Evolutionary conservation across 2,113 vertebrate genomes (phyloP).

Genomic region (Sula dactylatra): DNA sequence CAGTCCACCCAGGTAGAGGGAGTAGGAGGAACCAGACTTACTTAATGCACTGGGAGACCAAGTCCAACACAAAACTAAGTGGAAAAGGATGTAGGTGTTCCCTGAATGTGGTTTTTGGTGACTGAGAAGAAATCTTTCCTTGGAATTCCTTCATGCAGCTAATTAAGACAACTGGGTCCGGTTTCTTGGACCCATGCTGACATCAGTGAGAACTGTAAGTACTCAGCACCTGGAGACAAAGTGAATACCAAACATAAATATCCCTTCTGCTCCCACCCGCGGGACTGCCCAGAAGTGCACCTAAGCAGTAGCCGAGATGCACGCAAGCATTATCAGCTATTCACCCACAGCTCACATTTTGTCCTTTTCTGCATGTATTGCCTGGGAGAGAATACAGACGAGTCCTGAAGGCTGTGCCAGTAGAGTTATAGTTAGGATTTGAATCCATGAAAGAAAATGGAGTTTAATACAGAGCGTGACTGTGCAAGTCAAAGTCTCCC

Average conservation of each 20-base stretch:
- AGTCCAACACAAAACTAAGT: constrained; percentile 36
- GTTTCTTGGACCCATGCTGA: constrained; percentile 13
- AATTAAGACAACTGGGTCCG: constrained; percentile 49
- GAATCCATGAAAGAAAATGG: not conserved
- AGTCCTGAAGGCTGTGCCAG: constrained; percentile 27
- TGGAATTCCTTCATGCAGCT: constrained; percentile 59
- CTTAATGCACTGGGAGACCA: constrained; percentile 3
- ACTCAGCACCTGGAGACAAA: constrained; percentile 59
- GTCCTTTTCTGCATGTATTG: constrained; percentile 32
- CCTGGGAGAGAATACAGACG: constrained; percentile 32
- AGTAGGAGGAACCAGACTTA: not conserved
- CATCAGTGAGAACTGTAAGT: constrained; percentile 42
- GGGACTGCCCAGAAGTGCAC: not conserved
- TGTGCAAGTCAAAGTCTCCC: constrained; percentile 14
- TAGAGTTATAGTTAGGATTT: not conserved
- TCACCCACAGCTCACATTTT: not conserved
- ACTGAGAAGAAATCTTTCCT: constrained; percentile 65
- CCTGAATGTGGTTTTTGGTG: constrained; percentile 67
- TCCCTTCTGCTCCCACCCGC: not conserved
- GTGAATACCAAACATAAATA: constrained; percentile 18
- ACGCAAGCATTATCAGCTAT: not conserved
- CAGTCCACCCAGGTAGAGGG: constrained; percentile 3
- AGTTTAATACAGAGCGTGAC: constrained; percentile 12
- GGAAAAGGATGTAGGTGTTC: constrained; percentile 32
- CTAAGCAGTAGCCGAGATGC: not conserved